Conservation (phyloP, 2,797 vertebrate genomes). For the Poecilia gillii region DNA sequence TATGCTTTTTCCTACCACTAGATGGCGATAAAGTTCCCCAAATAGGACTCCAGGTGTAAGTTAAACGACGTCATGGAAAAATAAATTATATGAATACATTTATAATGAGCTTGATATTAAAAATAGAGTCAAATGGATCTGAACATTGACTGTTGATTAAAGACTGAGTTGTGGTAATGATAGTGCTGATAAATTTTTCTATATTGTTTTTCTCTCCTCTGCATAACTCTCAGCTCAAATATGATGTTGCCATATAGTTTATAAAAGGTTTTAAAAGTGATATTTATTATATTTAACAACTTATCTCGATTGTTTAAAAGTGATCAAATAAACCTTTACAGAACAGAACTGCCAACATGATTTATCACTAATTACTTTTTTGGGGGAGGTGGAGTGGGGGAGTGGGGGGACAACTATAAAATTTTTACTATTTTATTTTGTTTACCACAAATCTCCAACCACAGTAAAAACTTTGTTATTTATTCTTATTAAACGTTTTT, state of each 20-base stretch:
- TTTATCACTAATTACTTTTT: background rate
- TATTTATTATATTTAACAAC: background rate
- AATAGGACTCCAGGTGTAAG: background rate
- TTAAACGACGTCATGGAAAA: background rate
- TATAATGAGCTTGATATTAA: background rate
- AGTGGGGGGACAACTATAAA: background rate
- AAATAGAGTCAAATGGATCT: background rate
- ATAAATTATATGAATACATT: background rate
- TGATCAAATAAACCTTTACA: background rate
- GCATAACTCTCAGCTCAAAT: background rate
- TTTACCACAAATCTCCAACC: background rate
- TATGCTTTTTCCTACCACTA: background rate
- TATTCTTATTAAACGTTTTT: background rate
- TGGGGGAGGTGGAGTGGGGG: too few relatives aligned
- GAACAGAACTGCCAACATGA: background rate
- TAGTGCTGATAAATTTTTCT: background rate
- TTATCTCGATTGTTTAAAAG: background rate
- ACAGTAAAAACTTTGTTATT: background rate
- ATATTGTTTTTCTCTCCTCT: background rate
- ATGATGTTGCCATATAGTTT: background rate
- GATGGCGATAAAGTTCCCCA: background rate
- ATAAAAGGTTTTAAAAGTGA: background rate
- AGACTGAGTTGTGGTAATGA: background rate
- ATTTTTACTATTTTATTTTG: background rate
- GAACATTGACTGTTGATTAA: background rate